These are phyloP conservation scores for Natator depressus DNA, from an alignment of 2,113 vertebrate species.

Conservation along the genomic window DNA sequence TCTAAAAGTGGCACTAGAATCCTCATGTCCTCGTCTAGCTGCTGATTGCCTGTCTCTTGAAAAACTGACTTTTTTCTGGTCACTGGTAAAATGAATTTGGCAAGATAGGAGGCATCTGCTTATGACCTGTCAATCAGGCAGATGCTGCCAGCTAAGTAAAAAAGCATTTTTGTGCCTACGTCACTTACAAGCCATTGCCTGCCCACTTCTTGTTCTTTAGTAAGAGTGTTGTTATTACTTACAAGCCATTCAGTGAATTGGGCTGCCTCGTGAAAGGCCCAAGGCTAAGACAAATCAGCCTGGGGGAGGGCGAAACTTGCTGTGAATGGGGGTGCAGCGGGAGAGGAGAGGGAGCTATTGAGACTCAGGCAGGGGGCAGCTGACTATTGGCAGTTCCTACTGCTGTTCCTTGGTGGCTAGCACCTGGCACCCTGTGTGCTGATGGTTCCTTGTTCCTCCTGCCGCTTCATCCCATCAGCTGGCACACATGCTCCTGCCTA, in stretches of 20 bases:
- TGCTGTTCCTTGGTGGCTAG: neutral
- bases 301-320: neutral
- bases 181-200: slow-evolving; percentile 39
- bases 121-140: slow-evolving; percentile 48
- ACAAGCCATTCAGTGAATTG: neutral
- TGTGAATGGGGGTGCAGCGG: neutral
- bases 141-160: slow-evolving; percentile 63
- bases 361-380: neutral
- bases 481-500: neutral
- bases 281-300: neutral
- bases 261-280: neutral
- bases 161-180: slow-evolving; percentile 43
- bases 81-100: slow-evolving; percentile 50
- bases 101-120: slow-evolving; percentile 64
- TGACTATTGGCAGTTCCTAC: neutral
- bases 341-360: neutral
- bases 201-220: slow-evolving; percentile 55
- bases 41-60: slow-evolving; percentile 58
- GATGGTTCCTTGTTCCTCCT: neutral
- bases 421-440: neutral
- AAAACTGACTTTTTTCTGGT: slow-evolving; percentile 48
- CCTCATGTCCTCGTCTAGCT: slow-evolving; percentile 23
- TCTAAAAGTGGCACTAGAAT: neutral
- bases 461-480: neutral
- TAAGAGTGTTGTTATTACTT: slow-evolving; percentile 11